Base-by-base conservation (phyloP, 1,140 invertebrate genomes). In the Pachypsylla venusta region DNA sequence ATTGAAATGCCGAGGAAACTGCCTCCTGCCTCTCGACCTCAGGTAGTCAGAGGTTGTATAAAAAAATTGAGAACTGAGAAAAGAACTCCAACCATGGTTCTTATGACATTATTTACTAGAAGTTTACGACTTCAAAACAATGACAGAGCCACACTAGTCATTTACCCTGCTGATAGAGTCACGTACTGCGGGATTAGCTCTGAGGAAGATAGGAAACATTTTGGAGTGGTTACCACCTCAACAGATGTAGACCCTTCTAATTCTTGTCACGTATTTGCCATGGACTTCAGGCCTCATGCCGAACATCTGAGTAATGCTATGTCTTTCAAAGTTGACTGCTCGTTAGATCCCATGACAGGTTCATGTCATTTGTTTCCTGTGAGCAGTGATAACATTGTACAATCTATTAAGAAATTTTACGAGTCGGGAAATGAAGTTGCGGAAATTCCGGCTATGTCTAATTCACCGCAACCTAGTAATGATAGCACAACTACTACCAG, bases 221-320 rank as follows among this genome's bases (percentile, higher is more conserved):
- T 96, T 70, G 92, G 92, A 3, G 77, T 96, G 53, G 84, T 96
- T 0, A 96, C 92, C 0, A 84, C 84, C 63, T 84, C 85, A 62
- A 59, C 68, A 56, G 66, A 70, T 25, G 67, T 66, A 24, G 67
- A 69, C 64, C 57, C 85, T 1, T 90, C 89, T 13, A 89, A 89
- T 68, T 93, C 91, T 35, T 96, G 93, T 69, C 93, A 98, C 71
- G 89, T 96, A 0, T 98, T 98, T 70, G 90, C 89, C 61, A 85
- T 94, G 14, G 89, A 96, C 67, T 81, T 87, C 0, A 84, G 89
- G 67, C 87, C 93, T 69, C 85, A 94, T 70, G 76, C 77, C 30
- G 79, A 83, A 27, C 93, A 96, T 74, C 70, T 77, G 24, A 72
- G 75, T n/a, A 79, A 83, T 69, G 88, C 88, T 1, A 78, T 80